A percentile compares a stretch with the other conserved stretches of the same genome.
Evolutionary conservation across 2,888 invertebrate genomes (phyloP).

Genomic region (Caenorhabditis drosophilae): DNA sequence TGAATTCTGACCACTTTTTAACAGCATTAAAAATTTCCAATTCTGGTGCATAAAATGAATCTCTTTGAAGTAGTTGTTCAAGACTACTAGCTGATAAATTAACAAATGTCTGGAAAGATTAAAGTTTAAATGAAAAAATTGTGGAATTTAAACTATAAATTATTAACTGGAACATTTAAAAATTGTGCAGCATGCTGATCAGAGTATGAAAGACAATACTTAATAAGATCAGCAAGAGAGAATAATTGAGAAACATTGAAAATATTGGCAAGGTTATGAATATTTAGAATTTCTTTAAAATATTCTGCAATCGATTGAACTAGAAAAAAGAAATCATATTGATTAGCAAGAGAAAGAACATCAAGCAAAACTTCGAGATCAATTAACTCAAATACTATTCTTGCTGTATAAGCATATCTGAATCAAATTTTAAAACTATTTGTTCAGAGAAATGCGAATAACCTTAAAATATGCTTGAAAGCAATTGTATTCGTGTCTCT

Average conservation of each 20-base stretch:
- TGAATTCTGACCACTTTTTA: constrained; percentile 81
- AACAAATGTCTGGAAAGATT: constrained; percentile 46
- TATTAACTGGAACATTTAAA: constrained; percentile 79
- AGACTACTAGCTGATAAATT: constrained; percentile 75
- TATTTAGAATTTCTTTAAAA: constrained; percentile 79
- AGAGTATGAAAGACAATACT: constrained; percentile 87
- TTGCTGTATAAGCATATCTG: constrained; percentile 92
- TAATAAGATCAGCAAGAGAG: constrained; percentile 74
- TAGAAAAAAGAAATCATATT: constrained; percentile 90
- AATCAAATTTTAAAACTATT: constrained; percentile 71
- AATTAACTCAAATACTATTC: constrained; percentile 71
- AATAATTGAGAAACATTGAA: constrained; percentile 86
- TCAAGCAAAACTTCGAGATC: constrained; percentile 74
- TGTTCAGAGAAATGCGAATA: constrained; percentile 8
- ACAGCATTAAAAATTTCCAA: constrained; percentile 92
- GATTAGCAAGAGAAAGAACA: constrained; percentile 85
- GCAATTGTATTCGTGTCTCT: constrained; percentile 52
- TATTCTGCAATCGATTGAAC: constrained; percentile 92
- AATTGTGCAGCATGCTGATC: constrained; percentile 87
- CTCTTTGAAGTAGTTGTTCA: constrained; percentile 83
- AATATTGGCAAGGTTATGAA: constrained; percentile 90
- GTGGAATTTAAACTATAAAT: not conserved
- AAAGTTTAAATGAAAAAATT: not conserved
- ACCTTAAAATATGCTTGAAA: constrained; percentile 42
- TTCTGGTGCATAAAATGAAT: constrained; percentile 95